Evolutionary conservation across 92 coral and sea anemone genomes (phyloP), one percentile per base, ranked within the genome.

Genomic region (Zoanthus gigantus): DNA sequence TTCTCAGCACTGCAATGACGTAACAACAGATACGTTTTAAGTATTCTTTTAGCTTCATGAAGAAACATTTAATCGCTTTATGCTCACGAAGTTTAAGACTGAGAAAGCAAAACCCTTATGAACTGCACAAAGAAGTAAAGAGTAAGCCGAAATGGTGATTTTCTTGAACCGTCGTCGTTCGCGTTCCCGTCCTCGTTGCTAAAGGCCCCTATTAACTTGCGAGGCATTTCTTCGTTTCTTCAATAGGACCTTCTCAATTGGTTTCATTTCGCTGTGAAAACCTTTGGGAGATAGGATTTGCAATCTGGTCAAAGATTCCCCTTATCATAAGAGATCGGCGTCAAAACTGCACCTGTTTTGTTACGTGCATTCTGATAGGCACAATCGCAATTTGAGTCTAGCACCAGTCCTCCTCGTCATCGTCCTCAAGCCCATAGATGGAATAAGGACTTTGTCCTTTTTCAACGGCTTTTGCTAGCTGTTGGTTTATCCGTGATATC

Each of bases 401-500:
- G 91, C 99, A 97, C 99, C 99, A 97, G 75, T 97, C 99, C 71
- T 93, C 96, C 46, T 93, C 99, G 74, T 97, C 99, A 63, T 97
- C 96, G 44, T 94, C 98, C 54, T 92, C 97, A 90, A 97, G 57
- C 7, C 98, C 99, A 86, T 95, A 97, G 77, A 94, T 90, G 83
- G 95, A 95, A 85, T 95, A 95, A 30, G 98, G 98, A 85, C 98
- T 95, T 66, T 94, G 93, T 23, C 98, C 98, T 63, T 92, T 87
- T 29, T 90, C 93, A 6, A 97, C 99, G 6, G 98, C 99, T 65
- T 90, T 88, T 47, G 88, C 92, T 7, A 97, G 88, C 69, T 97
- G 97, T 65, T 91, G 89, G 87, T 97, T 95, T 29, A 97, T 97
- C 14, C 95, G 93, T 16, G 93, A 85, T 68, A 97, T 97, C 97